Evolutionary conservation across 2,888 invertebrate species (phyloP).

Genomic region (Sesia bembeciformis): DNA sequence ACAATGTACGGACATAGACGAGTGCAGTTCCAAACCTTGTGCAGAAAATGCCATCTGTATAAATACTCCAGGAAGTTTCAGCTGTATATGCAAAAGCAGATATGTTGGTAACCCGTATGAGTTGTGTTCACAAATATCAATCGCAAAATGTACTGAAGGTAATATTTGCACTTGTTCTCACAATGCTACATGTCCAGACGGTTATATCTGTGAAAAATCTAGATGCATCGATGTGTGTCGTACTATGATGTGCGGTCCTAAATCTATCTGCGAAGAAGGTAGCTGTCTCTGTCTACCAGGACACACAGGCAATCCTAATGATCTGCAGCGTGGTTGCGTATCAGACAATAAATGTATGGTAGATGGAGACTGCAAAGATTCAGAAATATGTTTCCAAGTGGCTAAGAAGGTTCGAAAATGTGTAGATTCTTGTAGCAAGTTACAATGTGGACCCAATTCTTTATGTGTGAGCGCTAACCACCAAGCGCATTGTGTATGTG

Average conservation of each 20-base stretch:
- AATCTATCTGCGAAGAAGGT: slow-evolving; percentile 86
- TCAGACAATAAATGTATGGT: slow-evolving; percentile 84
- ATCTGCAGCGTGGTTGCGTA: slow-evolving; percentile 80
- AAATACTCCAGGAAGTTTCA: slow-evolving; percentile 90
- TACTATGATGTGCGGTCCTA: slow-evolving; percentile 84
- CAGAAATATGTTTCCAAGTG: slow-evolving; percentile 91
- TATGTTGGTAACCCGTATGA: slow-evolving; percentile 91
- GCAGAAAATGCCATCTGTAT: slow-evolving; percentile 91
- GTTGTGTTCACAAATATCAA: slow-evolving; percentile 82
- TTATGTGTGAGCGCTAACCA: slow-evolving; percentile 89
- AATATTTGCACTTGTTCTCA: slow-evolving; percentile 80
- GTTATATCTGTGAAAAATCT: slow-evolving; percentile 82
- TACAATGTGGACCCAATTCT: slow-evolving; percentile 93
- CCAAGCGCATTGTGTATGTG: slow-evolving; percentile 89
- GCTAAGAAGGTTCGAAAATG: slow-evolving; percentile 86
- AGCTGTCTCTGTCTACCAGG: slow-evolving; percentile 87
- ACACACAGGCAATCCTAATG: slow-evolving; percentile 83
- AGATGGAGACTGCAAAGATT: slow-evolving; percentile 86
- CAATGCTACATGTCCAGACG: slow-evolving; percentile 83
- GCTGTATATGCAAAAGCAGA: slow-evolving; percentile 90
- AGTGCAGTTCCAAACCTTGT: slow-evolving; percentile 86
- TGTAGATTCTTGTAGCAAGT: slow-evolving; percentile 89
- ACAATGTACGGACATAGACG: slow-evolving; percentile 88
- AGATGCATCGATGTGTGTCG: slow-evolving; percentile 86
- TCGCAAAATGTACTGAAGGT: slow-evolving; percentile 81